phyloP scores from a whole-genome alignment of 2,113 vertebrate species.

The Coryphaenoides rupestris region DNA sequence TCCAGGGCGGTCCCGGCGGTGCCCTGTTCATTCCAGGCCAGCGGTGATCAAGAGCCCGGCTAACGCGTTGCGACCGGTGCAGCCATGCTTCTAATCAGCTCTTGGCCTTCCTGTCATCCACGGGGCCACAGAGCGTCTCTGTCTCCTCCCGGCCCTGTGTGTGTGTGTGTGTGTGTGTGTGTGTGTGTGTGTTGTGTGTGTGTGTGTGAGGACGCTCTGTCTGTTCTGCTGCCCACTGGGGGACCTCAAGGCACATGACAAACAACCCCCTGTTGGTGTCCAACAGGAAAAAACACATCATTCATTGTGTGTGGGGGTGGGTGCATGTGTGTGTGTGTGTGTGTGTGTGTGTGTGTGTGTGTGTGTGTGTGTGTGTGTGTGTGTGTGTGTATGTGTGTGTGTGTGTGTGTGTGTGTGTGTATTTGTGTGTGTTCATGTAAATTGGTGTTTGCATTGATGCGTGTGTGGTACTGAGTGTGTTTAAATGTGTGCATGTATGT shows the following conservation, averaged over 20 bases:
- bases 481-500: neutral
- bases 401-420: too few relatives aligned
- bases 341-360: conserved; percentile 13
- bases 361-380: neutral
- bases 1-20: neutral
- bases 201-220: conserved; percentile 11
- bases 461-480: neutral
- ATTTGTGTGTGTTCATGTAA: too few relatives aligned
- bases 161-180: conserved; percentile 13
- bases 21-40: conserved; percentile 27
- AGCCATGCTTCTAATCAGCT: conserved; percentile 32
- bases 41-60: conserved; percentile 30
- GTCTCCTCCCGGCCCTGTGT: conserved; percentile 7
- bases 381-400: too few relatives aligned
- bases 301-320: conserved; percentile 28
- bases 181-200: conserved; percentile 15
- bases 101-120: conserved; percentile 29
- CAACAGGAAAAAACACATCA: conserved; percentile 57
- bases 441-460: neutral
- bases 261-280: conserved; percentile 52
- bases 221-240: conserved; percentile 40
- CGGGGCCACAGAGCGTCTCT: conserved; percentile 34
- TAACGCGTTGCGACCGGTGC: neutral
- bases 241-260: conserved; percentile 29
- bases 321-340: conserved; percentile 23